Base-by-base conservation (phyloP, 2,888 invertebrate species). In the Heteropelma amictum region DNA sequence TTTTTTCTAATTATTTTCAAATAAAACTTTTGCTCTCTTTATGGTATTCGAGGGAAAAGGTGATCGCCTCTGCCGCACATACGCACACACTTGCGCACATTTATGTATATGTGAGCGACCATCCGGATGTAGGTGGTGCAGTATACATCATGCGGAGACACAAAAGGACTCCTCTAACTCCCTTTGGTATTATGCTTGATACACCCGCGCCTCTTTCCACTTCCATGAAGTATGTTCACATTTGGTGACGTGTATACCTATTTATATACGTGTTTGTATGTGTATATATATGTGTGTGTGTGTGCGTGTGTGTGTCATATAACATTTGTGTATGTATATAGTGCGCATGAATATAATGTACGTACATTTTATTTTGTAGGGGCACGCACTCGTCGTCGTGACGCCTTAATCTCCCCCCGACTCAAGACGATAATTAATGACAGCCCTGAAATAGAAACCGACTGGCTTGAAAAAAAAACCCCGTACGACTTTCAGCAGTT, bases 341-440 rank as follows among this genome's bases (percentile, higher is more conserved):
- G 26, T 6, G 12, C n/a, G n/a, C n/a, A n/a, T n/a, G n/a, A n/a
- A n/a, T n/a, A n/a, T n/a, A n/a, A n/a, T n/a, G n/a, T n/a, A n/a
- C n/a, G n/a, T n/a, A 26, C 28, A 35, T 51, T 33, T 60, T 30
- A 17, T 54, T 19, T 35, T 12, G 38, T 10, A 21, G 26, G n/a
- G 21, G 49, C 30, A 42, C 42, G 35, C 30, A 19, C 30, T 65
- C 64, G 30, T 53, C 53, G 19, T 7, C 21, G 10, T 12, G 28
- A 53, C 56, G 56, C 42, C 61, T 61, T 56, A 67, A 72, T 67
- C 54, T 35, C 38, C 49, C 33, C n/a, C 14, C 54, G 56, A 33
- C 63, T 51, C 35, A 40, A 73, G 63, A 19, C 68, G 68, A 73
- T 63, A 63, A 73, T 68, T 58, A 63, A 73, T 26, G 72, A 35